phyloP scores from a whole-genome alignment of 2,113 vertebrate species.

The Mirounga angustirostris region DNA sequence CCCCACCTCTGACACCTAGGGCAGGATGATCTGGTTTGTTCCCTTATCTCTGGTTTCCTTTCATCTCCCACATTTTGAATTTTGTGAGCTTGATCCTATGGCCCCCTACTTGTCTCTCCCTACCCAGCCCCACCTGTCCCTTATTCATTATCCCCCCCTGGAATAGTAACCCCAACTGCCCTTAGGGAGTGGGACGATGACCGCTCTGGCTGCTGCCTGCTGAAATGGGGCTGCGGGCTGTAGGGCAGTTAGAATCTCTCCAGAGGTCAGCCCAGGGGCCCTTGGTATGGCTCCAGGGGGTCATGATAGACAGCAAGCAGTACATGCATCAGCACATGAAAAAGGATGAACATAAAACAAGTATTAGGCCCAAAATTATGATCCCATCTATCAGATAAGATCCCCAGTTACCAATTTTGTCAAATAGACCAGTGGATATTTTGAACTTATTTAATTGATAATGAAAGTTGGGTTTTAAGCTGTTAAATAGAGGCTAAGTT shows the following conservation, averaged over 20 bases:
- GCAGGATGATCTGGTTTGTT: background rate
- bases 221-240: background rate
- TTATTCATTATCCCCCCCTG: background rate
- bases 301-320: background rate
- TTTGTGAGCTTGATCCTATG: background rate
- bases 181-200: background rate
- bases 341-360: background rate
- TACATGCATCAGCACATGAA: background rate
- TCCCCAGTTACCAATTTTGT: background rate
- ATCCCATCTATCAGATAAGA: background rate
- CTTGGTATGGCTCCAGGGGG: background rate
- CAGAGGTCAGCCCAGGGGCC: background rate
- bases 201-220: background rate
- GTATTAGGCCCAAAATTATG: background rate
- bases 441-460: background rate
- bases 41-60: background rate
- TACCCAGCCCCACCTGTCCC: background rate
- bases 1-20: background rate
- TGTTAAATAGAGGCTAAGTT: background rate
- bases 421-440: background rate
- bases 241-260: background rate
- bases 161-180: background rate
- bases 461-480: background rate
- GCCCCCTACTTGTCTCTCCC: background rate
- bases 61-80: background rate